Conservation (phyloP, 2,113 vertebrate genomes). For the Hemicordylus capensis region DNA sequence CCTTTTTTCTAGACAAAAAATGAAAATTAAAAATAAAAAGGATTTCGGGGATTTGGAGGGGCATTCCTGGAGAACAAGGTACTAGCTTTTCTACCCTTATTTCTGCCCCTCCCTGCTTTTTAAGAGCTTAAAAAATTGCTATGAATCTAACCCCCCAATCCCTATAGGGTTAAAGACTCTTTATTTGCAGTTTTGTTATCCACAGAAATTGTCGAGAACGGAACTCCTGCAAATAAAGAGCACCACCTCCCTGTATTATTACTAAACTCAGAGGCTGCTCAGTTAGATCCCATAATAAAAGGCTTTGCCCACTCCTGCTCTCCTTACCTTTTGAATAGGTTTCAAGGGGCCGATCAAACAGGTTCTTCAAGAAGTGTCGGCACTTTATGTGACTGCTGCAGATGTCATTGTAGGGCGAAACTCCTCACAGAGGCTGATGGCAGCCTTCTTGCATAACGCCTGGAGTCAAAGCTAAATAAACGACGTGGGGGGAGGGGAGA, state of each 20-base stretch:
- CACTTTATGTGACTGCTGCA: neutral
- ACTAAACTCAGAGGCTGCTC: neutral
- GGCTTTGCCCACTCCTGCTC: neutral
- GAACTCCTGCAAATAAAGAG: no score
- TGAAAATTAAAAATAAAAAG: no score
- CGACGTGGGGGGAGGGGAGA: slow-evolving; percentile 31
- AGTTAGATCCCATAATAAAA: neutral
- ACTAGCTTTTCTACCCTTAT: no score
- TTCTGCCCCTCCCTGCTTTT: no score
- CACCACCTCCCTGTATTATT: neutral
- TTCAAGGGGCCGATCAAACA: slow-evolving; percentile 8
- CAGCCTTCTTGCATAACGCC: slow-evolving; percentile 39
- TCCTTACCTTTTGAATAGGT: neutral
- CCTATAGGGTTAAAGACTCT: no score
- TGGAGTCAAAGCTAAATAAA: slow-evolving; percentile 54
- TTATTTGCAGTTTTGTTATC: no score
- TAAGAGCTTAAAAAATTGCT: no score
- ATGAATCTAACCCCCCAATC: no score
- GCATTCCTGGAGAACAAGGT: no score
- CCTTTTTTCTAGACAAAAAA: no score
- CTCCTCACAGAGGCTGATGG: neutral
- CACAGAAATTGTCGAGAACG: no score
- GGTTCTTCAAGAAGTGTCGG: slow-evolving; percentile 31
- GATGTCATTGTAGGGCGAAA: slow-evolving; percentile 12
- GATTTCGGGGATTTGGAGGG: no score